phyloP scores from a whole-genome alignment of 1,140 invertebrate species.

The Tetragonula clypearis region DNA sequence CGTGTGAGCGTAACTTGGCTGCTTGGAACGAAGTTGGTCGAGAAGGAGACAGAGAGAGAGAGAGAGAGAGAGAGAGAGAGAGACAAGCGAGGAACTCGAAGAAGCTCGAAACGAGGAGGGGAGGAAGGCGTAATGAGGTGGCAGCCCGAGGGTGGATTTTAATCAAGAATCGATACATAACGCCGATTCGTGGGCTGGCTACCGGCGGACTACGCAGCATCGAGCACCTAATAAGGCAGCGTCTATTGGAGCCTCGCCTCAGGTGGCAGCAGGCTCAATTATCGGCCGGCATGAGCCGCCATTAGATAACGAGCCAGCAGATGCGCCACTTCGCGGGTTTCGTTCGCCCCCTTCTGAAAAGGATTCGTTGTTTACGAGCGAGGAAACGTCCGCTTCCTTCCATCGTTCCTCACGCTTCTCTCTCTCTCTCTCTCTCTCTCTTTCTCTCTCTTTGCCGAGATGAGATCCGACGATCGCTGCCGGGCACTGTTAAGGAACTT shows the following conservation, averaged over 20 bases:
- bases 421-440: neutral
- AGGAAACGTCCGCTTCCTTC: conserved; percentile 34
- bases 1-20: neutral
- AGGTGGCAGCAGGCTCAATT: conserved; percentile 77
- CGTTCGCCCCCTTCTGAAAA: conserved; percentile 35
- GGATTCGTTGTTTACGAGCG: conserved; percentile 66
- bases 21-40: neutral
- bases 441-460: no score
- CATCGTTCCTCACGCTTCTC: neutral
- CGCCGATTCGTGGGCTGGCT: conserved; percentile 70
- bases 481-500: conserved; percentile 12
- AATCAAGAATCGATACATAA: conserved; percentile 78
- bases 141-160: conserved; percentile 75
- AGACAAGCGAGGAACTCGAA: neutral
- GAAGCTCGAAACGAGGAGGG: conserved; percentile 25
- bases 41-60: no score
- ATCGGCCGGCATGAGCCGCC: conserved; percentile 74
- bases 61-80: no score
- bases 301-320: conserved; percentile 81
- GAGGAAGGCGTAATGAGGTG: conserved; percentile 75
- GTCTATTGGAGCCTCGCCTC: conserved; percentile 72
- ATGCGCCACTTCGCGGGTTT: conserved; percentile 63
- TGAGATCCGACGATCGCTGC: neutral
- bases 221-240: conserved; percentile 73
- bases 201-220: conserved; percentile 69